These are phyloP conservation scores for Cremastinae sp. DNA, from an alignment of 2,888 invertebrate species.

Conservation along the genomic window DNA sequence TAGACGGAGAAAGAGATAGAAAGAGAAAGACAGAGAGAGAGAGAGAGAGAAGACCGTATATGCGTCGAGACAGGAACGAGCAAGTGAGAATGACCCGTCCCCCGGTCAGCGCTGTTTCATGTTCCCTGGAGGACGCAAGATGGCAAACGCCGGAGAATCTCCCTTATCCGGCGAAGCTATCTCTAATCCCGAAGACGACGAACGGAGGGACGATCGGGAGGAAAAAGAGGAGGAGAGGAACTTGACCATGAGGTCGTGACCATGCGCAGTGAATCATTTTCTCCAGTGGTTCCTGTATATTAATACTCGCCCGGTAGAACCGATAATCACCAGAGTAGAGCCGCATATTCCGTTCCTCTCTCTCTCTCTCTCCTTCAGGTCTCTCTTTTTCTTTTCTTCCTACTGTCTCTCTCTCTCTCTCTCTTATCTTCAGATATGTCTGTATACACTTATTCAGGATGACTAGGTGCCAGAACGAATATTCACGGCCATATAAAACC, in stretches of 20 bases:
- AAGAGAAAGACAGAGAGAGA: background rate
- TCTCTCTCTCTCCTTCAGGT: conserved; percentile 13
- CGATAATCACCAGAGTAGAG: conserved; percentile 55
- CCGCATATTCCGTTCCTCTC: conserved; percentile 39
- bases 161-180: conserved; percentile 55
- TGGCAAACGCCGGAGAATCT: conserved; percentile 57
- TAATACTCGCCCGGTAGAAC: conserved; percentile 42
- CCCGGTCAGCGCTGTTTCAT: conserved; percentile 24
- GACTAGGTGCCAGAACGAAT: conserved; percentile 47
- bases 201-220: background rate
- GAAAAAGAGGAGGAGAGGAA: conserved; percentile 11
- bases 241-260: conserved; percentile 53
- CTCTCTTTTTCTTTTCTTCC: background rate
- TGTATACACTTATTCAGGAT: conserved; percentile 45
- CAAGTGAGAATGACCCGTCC: conserved; percentile 22
- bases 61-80: conserved; percentile 15
- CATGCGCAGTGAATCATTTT: conserved; percentile 58
- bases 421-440: background rate
- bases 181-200: conserved; percentile 42
- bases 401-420: background rate
- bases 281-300: conserved; percentile 50
- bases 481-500: conserved; percentile 41
- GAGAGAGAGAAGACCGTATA: conserved; percentile 1
- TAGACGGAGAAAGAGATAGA: conserved; percentile 6
- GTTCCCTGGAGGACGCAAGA: conserved; percentile 58